A percentile compares a stretch with the other conserved stretches of the same genome.
These are phyloP conservation scores for Meleagris gallopavo DNA, from an alignment of 2,113 vertebrate genomes.

Conservation along the genomic window DNA sequence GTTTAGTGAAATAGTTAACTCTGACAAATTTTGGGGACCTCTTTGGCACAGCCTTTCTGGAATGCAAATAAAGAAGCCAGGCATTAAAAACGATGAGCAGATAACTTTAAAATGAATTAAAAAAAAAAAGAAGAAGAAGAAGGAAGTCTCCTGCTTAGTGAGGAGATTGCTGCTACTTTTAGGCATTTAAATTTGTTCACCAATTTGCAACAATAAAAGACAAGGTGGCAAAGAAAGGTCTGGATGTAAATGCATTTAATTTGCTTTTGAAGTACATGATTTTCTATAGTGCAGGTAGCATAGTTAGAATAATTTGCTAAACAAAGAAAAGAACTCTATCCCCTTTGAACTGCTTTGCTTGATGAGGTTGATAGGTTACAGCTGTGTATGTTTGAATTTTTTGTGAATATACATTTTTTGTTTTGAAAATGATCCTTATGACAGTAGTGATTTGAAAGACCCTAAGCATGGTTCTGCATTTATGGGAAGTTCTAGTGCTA, in stretches of 20 bases:
- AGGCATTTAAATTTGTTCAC: conserved; percentile 46
- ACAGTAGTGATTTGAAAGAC: neutral
- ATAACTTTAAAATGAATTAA: neutral
- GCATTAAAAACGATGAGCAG: neutral
- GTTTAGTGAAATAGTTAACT: conserved; percentile 71
- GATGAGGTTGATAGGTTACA: neutral
- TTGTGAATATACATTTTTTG: neutral
- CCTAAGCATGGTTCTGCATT: neutral
- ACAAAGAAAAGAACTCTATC: neutral
- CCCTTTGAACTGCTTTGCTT: neutral
- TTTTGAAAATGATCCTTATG: neutral
- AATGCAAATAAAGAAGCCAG: conserved; percentile 32
- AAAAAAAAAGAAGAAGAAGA: neutral
- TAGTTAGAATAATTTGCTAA: neutral
- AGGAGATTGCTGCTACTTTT: conserved; percentile 11
- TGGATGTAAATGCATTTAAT: neutral
- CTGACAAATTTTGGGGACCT: conserved; percentile 61
- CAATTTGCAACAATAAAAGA: neutral
- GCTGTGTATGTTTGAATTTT: neutral
- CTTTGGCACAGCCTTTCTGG: conserved; percentile 12
- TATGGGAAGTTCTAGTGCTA: neutral
- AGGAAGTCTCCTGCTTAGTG: neutral
- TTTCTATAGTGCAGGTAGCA: neutral
- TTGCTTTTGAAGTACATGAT: neutral
- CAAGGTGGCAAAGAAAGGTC: neutral